Conservation (phyloP, 2,113 vertebrate species). For the Seriola dumerili region DNA sequence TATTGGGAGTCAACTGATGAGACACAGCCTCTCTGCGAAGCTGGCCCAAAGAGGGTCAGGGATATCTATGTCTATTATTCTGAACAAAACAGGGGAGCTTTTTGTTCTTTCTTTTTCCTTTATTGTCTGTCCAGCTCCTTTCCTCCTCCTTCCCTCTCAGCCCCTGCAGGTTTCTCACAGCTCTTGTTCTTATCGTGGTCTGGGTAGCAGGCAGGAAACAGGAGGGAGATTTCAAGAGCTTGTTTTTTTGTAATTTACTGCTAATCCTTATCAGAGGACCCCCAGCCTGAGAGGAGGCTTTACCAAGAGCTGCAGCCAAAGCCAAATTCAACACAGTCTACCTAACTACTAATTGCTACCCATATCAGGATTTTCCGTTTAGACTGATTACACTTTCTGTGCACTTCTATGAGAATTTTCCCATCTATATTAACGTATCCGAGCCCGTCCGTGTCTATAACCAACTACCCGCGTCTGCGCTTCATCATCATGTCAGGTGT, state of each 20-base stretch:
- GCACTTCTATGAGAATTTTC: background rate
- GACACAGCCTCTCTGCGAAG: conserved; percentile 35
- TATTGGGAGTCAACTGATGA: conserved; percentile 37
- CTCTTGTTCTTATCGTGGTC: conserved; percentile 66
- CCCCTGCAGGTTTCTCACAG: conserved; percentile 59
- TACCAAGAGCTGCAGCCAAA: conserved; percentile 15
- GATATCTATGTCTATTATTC: conserved; percentile 65
- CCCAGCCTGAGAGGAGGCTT: conserved; percentile 35
- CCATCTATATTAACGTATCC: background rate
- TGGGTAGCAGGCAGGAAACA: conserved; percentile 42
- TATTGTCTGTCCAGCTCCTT: conserved; percentile 47
- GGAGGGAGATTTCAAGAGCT: conserved; percentile 41
- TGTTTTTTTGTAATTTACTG: conserved; percentile 60
- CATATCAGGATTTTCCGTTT: background rate
- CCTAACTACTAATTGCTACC: conserved; percentile 9
- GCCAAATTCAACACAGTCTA: conserved; percentile 42
- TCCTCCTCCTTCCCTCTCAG: conserved; percentile 28
- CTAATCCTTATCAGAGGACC: conserved; percentile 58
- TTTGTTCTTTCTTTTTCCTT: conserved; percentile 50
- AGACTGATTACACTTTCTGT: conserved; percentile 4
- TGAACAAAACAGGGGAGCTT: conserved; percentile 32
- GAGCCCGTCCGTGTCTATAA: background rate
- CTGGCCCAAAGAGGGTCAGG: conserved; percentile 41
- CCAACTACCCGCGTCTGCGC: conserved; percentile 24
- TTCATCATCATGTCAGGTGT: conserved; percentile 86